Evolutionary conservation across 2,797 vertebrate genomes (phyloP).

Genomic region (Gymnopithys bicolor): DNA sequence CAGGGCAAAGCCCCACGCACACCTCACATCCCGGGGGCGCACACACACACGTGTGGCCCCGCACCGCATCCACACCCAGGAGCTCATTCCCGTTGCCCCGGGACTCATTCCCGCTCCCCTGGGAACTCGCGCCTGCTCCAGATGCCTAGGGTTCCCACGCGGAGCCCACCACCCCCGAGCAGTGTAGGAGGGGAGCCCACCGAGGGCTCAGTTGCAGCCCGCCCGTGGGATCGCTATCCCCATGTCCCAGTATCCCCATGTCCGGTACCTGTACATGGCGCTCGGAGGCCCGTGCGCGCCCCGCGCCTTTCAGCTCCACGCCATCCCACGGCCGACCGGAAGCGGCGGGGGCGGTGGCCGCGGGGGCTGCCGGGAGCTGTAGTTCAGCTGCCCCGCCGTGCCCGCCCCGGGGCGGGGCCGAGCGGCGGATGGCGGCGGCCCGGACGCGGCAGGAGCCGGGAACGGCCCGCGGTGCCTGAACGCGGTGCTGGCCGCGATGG

Average conservation of each 20-base stretch:
- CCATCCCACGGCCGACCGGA: background rate
- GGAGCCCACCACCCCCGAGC: no score
- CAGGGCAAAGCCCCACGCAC: background rate
- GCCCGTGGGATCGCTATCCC: no score
- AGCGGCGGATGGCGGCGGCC: background rate
- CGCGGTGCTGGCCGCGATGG: background rate
- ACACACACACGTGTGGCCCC: no score
- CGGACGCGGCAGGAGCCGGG: no score
- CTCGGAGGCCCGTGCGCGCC: background rate
- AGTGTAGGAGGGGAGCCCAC: no score
- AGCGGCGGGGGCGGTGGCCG: fast-evolving
- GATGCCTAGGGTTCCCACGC: no score
- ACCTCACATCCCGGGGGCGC: background rate
- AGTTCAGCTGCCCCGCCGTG: background rate
- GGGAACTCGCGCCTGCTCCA: no score
- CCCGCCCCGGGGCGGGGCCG: background rate
- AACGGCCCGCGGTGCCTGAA: background rate
- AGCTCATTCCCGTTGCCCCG: background rate
- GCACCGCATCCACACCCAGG: background rate
- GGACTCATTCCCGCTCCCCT: background rate
- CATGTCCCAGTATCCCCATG: no score
- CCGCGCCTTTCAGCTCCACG: background rate
- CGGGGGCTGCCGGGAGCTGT: background rate
- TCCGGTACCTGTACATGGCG: background rate
- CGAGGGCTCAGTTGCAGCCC: no score